Percentiles rank a stretch among this genome's conserved stretches.
Conservation (phyloP, 2,113 vertebrate genomes). For the Falcunculus frontatus region DNA sequence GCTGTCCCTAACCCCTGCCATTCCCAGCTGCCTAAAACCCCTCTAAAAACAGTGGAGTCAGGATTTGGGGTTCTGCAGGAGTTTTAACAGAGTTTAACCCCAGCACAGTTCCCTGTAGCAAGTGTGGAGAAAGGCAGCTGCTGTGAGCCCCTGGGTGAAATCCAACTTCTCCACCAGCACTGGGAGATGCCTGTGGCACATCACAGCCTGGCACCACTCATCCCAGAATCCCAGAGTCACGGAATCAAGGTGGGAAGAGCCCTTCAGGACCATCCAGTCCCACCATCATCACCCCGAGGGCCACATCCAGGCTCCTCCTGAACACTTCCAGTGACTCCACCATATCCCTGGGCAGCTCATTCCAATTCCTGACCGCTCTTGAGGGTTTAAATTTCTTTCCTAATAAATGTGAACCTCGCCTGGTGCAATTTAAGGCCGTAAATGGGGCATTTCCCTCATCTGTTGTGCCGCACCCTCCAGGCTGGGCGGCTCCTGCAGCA, state of each 20-base stretch:
- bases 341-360: background rate
- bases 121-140: background rate
- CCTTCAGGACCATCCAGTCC: background rate
- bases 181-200: background rate
- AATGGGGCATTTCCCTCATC: background rate
- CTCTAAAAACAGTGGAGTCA: fast-evolving
- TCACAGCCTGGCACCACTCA: fast-evolving
- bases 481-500: background rate
- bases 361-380: background rate
- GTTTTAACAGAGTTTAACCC: background rate
- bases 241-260: background rate
- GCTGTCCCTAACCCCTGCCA: background rate
- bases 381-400: background rate
- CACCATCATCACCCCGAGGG: background rate
- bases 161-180: background rate
- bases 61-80: background rate
- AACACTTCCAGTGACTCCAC: background rate
- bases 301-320: background rate
- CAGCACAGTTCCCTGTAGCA: fast-evolving
- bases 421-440: background rate
- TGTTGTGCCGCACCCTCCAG: background rate
- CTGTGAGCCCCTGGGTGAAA: background rate
- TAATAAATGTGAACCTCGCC: background rate
- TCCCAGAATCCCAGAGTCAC: background rate
- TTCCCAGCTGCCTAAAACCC: background rate